These are phyloP conservation scores for Archilochus colubris DNA, from an alignment of 2,113 vertebrate genomes.

Conservation along the genomic window DNA sequence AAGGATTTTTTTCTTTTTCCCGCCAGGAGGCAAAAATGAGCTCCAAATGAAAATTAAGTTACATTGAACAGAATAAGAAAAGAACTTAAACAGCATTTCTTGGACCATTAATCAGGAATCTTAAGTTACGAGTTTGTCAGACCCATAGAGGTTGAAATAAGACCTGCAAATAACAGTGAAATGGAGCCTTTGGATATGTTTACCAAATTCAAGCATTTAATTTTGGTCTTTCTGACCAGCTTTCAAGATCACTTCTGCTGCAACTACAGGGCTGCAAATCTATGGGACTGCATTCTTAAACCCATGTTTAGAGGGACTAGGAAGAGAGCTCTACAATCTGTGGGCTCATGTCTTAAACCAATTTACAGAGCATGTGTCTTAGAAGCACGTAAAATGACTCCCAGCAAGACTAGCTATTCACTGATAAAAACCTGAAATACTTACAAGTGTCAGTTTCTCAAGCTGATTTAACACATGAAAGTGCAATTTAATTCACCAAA, in stretches of 20 bases:
- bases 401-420: not conserved
- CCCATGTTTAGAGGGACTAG: not conserved
- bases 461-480: not conserved
- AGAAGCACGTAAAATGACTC: not conserved
- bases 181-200: not conserved
- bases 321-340: not conserved
- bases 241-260: not conserved
- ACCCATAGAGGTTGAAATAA: not conserved
- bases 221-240: not conserved
- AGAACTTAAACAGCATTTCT: not conserved
- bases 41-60: slow-evolving; percentile 9
- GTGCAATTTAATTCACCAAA: not conserved
- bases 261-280: not conserved
- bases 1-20: not conserved
- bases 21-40: not conserved
- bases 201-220: not conserved
- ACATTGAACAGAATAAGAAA: not conserved
- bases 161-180: not conserved
- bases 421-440: not conserved
- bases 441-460: not conserved
- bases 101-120: slow-evolving; percentile 1
- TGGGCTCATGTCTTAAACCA: not conserved
- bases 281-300: not conserved
- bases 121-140: slow-evolving; percentile 33
- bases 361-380: not conserved